Evolutionary conservation across 2,888 invertebrate species (phyloP), one percentile per base, ranked within the genome.

Genomic region (Hemaris fuciformis): DNA sequence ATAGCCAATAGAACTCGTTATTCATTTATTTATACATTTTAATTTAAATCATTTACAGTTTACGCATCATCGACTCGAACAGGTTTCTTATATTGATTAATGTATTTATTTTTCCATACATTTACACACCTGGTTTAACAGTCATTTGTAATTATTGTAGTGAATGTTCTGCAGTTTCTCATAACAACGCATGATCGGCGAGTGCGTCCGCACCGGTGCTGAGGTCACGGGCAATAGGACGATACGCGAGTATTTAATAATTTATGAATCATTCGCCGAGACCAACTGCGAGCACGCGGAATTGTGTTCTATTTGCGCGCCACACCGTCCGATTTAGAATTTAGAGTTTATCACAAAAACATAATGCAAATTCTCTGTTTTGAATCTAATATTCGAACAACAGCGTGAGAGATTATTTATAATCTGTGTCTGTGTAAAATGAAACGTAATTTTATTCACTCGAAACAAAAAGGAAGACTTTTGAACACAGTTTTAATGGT

Each of bases 251-350:
- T 71, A 69, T 70, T 68, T 62, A 68, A 67, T 67, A 67, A 70
- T 67, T 71, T 62, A 69, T 76, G 72, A 75, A 57, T 75, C 72
- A 72, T 60, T 66, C 58, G 53, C 62, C 13, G 18, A 53, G 27
- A 18, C 18, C 31, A 31, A 18, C 53, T 53, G 53, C 31, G 53
- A 27, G 31, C 53, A 53, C 53, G 53, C 53, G 62, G 68, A 60
- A 38, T 38, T 71, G 62, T 68, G 63, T 65, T 68, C 66, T 66
- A 66, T 68, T 70, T 65, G 66, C 58, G 64, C 60, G 64, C 66
- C 71, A 66, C 64, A 68, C 57, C 59, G 59, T 64, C 60, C 57
- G 62, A 62, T 63, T 57, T 34, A 25, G 25, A 48, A 23, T 60
- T 41, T 23, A n/a, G 6, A 45, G 34, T 43, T 46, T 31, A n/a